Base-by-base conservation (phyloP, 2,797 vertebrate species). In the Squalus acanthias region DNA sequence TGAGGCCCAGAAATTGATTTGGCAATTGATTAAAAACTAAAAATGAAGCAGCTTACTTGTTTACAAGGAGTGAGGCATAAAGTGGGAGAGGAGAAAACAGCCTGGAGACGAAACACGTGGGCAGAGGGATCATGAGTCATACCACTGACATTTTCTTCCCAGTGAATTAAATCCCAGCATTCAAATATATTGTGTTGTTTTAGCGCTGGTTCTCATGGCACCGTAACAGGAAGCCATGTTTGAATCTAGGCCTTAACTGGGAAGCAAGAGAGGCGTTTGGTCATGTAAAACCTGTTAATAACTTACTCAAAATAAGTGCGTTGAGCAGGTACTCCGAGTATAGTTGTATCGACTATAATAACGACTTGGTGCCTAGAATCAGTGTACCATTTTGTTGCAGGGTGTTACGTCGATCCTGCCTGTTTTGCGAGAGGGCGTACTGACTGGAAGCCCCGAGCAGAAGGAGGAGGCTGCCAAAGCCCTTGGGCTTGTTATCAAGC, bases 391-490 rank as follows among this genome's bases (percentile, higher is more conserved):
- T 26, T 92, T 96, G 53, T 69, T 88, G 94, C 97, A 99, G 99
- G 99, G 99, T 20, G 99, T 99, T 97, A 99, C 99, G 24, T 99
- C 99, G 96, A 99, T 99, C 97, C 98, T 99, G 82, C 99, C 99
- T 5, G 98, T 99, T 96, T 97, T 99, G 96, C 98, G 99, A 96
- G 99, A 99, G 97, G 99, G 99, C 0, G 98, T 99, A 97, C 98
- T 99, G 97, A 99, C 99, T 0, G 99, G 99, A 74, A 99, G 98
- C 97, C 99, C 99, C 0, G 99, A 99, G 97, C 99, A 99, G 98
- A 99, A 99, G 96, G 99, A 99, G 96, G 99, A 99, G 97, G 99
- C 99, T 0, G 99, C 99, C 79, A 99, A 99, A 97, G 99, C 99
- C 0, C 97, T 99, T 96, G 99, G 99, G 46, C 98, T 98, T 0